Conservation (phyloP, 1,140 invertebrate species). For the Aphelenchoides besseyi region DNA sequence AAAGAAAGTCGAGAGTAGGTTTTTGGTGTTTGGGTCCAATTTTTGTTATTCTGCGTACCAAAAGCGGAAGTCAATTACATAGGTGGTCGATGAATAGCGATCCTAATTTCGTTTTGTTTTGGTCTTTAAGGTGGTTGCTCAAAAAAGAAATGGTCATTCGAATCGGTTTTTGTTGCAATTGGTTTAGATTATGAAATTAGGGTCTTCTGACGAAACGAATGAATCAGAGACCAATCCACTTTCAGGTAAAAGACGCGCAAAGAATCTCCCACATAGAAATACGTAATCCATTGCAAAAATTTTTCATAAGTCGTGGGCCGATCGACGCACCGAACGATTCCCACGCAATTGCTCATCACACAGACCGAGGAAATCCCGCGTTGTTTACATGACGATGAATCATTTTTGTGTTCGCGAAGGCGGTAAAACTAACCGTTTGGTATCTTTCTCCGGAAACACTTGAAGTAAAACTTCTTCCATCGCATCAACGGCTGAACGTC, state of each 20-base stretch:
- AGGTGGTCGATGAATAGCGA: background rate
- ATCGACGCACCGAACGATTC: background rate
- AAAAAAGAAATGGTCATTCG: too few species aligned
- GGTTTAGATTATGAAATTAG: background rate
- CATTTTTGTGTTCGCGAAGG: too few species aligned
- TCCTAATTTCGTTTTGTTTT: background rate
- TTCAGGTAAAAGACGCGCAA: too few species aligned
- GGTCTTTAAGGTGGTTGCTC: too few species aligned
- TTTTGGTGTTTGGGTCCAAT: background rate
- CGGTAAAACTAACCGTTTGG: background rate
- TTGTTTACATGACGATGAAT: background rate
- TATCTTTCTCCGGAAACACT: background rate
- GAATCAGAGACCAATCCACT: too few species aligned
- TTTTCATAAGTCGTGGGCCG: too few species aligned
- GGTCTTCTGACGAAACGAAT: slow-evolving; percentile 1
- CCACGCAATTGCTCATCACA: background rate
- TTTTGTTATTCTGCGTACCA: too few species aligned
- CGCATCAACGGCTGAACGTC: background rate
- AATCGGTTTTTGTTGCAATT: background rate
- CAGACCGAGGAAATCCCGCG: background rate
- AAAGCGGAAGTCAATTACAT: background rate
- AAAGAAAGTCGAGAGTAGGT: too few species aligned
- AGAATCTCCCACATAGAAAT: too few species aligned
- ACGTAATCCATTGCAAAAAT: too few species aligned
- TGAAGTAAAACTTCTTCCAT: background rate